Base-by-base conservation (phyloP, 2,888 invertebrate species). In the Epirrita christyi region DNA sequence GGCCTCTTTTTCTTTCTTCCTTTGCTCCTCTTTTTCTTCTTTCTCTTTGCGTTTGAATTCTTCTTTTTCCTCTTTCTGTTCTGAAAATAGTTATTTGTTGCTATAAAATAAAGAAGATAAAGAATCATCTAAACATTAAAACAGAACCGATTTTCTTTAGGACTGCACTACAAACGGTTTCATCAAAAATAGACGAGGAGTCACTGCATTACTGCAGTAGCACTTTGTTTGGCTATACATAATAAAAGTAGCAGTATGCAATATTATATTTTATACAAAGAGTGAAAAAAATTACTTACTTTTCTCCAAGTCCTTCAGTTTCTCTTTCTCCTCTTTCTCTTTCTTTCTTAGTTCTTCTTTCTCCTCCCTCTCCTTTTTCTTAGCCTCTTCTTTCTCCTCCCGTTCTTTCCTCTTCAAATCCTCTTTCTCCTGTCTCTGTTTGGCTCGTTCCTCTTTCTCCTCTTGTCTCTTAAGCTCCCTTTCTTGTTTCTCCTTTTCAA, bases 251-350 rank as follows among this genome's bases (percentile, higher is more conserved):
- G 4, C 21, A 21, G 21, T 3, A 21, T 21, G 21, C 21, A 21
- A 21, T 21, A 21, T 3, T 21, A 21, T 2, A 21, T 21, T 4
- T 21, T 4, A 21, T 2, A 21, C 2, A 3, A 14, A 34, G 14
- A 43, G 10, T 27, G 43, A 36, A 21, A 43, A 34, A 10, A 15
- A 3, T 11, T 27, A 71, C 79, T 74, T 80, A 83, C 93, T 90
- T 85, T 93, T 89, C 61, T 96, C 81, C 89, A 94, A 65, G 83
- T 94, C 76, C 78, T 85, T 81, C 78, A 93, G 79, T 76, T 78
- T 93, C 78, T 85, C 93, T 81, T 85, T 93, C 85, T 80, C 89
- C 86, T 89, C 92, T 64, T 80, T 92, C 64, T 93, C 93, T 72
- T 91, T 93, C 41, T 76, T 84, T 68, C 76, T 93, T 68, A 78